Conservation (phyloP, 1,140 invertebrate genomes). For the Nephila pilipes region DNA sequence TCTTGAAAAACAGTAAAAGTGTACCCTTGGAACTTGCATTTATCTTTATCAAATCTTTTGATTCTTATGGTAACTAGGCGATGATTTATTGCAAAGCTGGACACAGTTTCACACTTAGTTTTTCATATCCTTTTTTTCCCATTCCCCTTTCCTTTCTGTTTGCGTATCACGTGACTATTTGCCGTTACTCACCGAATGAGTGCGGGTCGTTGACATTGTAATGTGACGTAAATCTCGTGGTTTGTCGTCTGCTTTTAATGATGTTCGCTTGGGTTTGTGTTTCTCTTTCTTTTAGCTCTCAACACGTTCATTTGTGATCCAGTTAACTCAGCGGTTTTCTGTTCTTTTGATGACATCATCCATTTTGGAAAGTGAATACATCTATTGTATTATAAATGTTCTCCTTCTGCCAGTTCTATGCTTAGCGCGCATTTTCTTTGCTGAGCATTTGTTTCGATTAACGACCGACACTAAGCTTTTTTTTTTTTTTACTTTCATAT, state of each 20-base stretch:
- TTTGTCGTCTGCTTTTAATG: conserved; percentile 53
- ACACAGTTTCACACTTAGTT: neutral
- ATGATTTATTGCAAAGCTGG: neutral
- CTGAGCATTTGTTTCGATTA: neutral
- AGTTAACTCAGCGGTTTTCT: conserved; percentile 21
- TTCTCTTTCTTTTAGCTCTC: conserved; percentile 21
- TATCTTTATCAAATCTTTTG: no score
- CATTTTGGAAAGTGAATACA: neutral
- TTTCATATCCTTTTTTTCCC: neutral
- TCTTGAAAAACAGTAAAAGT: no score
- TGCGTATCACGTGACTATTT: conserved; percentile 50
- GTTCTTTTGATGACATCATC: neutral
- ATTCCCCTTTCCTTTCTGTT: neutral
- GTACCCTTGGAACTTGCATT: no score
- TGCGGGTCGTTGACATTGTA: conserved; percentile 42
- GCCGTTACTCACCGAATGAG: conserved; percentile 61
- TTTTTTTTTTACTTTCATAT: neutral
- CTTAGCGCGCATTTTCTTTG: neutral
- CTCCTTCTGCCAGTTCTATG: neutral
- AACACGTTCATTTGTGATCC: neutral
- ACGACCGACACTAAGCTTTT: neutral
- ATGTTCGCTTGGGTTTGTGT: conserved; percentile 3
- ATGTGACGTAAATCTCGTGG: conserved; percentile 69
- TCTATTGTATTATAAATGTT: neutral
- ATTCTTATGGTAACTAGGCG: neutral